Conservation (phyloP, 23 tunicate species). For the Halocynthia roretzi region DNA sequence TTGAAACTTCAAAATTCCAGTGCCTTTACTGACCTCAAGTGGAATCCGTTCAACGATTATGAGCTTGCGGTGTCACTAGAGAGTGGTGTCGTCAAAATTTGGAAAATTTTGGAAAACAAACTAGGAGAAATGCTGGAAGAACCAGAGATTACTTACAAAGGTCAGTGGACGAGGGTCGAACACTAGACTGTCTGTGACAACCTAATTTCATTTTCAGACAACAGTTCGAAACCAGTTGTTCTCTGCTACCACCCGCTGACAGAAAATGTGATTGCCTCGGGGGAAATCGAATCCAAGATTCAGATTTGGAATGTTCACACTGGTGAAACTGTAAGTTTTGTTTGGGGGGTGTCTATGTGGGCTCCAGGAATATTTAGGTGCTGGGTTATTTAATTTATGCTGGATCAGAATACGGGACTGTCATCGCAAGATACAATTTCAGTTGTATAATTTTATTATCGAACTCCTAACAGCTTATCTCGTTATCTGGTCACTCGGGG, state of each 20-base stretch:
- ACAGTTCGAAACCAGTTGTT: slow-evolving; percentile 37
- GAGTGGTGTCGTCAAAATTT: slow-evolving; percentile 43
- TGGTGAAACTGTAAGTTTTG: slow-evolving; percentile 31
- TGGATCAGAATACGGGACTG: no score
- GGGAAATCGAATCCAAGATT: slow-evolving; percentile 41
- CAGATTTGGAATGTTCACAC: slow-evolving; percentile 53
- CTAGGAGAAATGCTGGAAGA: slow-evolving; percentile 24
- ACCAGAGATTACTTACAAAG: slow-evolving; percentile 7
- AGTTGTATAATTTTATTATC: no score
- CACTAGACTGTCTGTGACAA: background rate
- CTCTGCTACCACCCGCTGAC: slow-evolving; percentile 75
- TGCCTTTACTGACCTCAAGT: slow-evolving; percentile 48
- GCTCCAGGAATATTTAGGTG: no score
- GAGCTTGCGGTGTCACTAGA: slow-evolving; percentile 68
- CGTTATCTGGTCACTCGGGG: slow-evolving; percentile 19
- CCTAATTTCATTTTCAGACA: slow-evolving; percentile 30
- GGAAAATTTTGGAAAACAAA: slow-evolving; percentile 56
- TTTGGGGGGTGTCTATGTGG: background rate
- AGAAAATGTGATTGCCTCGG: slow-evolving; percentile 54
- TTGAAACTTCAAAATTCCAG: slow-evolving; percentile 37
- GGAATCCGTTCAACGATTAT: slow-evolving; percentile 63
- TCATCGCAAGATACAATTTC: no score
- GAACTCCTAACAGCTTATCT: background rate
- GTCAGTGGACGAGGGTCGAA: background rate
- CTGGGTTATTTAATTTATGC: no score